Evolutionary conservation across 2,797 vertebrate species (phyloP).

Genomic region (Melopsittacus undulatus): DNA sequence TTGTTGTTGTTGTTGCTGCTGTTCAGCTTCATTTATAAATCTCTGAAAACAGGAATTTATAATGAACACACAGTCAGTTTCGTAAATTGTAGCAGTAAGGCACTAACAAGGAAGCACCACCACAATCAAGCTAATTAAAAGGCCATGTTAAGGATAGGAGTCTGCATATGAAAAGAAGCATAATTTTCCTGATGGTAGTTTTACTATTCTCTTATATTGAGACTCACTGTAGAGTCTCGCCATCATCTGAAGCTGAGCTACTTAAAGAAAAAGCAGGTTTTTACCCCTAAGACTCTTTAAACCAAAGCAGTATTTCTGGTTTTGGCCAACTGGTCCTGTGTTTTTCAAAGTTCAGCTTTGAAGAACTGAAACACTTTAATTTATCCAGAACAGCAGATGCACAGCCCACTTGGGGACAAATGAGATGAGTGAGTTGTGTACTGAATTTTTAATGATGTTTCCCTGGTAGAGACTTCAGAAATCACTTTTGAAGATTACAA

Average conservation of each 20-base stretch:
- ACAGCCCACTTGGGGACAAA: constrained; percentile 50
- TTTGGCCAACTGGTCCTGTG: constrained; percentile 17
- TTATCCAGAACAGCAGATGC: constrained; percentile 57
- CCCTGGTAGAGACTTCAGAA: constrained; percentile 55
- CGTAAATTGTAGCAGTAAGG: constrained; percentile 50
- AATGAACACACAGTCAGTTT: constrained; percentile 37
- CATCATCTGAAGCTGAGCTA: constrained; percentile 37
- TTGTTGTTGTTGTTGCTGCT: constrained; percentile 18
- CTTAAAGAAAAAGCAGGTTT: constrained; percentile 22
- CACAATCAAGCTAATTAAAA: constrained; percentile 69
- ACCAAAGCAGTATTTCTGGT: constrained; percentile 23
- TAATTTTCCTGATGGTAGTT: constrained; percentile 44
- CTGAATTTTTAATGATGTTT: constrained; percentile 69
- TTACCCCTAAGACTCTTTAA: constrained; percentile 41
- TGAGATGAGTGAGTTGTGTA: constrained; percentile 44
- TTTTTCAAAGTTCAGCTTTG: constrained; percentile 56
- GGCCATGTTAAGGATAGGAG: constrained; percentile 40
- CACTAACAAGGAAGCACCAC: constrained; percentile 27
- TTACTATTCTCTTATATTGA: constrained; percentile 38
- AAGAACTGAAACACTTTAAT: constrained; percentile 39
- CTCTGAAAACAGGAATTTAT: constrained; percentile 40
- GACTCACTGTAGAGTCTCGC: neutral
- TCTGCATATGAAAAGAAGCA: constrained; percentile 55
- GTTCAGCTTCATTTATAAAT: constrained; percentile 42
- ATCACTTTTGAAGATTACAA: constrained; percentile 59